Evolutionary conservation across 1,140 invertebrate genomes (phyloP).

Genomic region (Rhopalosiphum maidis): DNA sequence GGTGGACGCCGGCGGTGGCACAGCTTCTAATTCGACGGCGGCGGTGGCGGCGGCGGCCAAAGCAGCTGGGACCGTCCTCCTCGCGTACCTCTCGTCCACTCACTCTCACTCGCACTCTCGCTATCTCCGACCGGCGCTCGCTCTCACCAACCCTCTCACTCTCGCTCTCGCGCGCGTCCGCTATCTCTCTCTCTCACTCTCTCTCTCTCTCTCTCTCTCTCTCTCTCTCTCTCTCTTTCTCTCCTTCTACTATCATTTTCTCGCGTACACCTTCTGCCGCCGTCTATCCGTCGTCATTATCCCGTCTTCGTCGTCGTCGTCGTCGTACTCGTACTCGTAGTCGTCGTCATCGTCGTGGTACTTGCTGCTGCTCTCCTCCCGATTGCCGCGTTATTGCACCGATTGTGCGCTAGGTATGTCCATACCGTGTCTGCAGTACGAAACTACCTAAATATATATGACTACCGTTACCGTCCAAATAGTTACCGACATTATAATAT

Average conservation of each 20-base stretch:
- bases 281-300: background rate
- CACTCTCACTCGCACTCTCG: background rate
- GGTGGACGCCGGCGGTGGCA: slow-evolving; percentile 25
- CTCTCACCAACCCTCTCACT: background rate
- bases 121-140: background rate
- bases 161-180: background rate
- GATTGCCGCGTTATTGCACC: background rate
- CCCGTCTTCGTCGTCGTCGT: background rate
- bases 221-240: background rate
- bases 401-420: background rate
- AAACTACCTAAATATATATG: background rate
- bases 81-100: background rate
- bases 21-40: slow-evolving; percentile 44
- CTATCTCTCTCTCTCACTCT: background rate
- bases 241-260: too few relatives aligned
- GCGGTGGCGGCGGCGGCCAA: slow-evolving; percentile 2
- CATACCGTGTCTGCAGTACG: background rate
- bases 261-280: background rate
- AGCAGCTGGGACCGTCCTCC: slow-evolving; percentile 32
- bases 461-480: background rate
- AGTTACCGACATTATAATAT: background rate
- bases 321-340: background rate
- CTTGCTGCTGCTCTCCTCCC: background rate
- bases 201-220: too few relatives aligned
- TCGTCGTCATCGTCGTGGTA: background rate